Evolutionary conservation across 23 tunicate genomes (phyloP).

Genomic region (Halocynthia roretzi): DNA sequence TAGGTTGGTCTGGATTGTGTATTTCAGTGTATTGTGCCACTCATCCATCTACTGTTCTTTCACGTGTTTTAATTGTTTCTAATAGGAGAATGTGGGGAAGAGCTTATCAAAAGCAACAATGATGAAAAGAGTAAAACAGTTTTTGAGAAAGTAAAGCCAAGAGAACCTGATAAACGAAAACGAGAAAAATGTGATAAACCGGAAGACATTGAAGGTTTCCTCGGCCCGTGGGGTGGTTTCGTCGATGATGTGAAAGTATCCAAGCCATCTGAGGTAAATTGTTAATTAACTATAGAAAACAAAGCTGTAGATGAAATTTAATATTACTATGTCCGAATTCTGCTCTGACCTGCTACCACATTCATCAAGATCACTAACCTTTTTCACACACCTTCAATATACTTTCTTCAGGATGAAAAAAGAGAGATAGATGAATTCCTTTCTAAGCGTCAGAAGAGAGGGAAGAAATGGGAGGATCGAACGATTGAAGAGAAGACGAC

Average conservation of each 20-base stretch:
- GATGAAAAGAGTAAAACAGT: slow-evolving; percentile 55
- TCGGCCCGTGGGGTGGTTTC: slow-evolving; percentile 91
- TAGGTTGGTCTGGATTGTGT: slow-evolving; percentile 40
- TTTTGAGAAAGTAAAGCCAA: slow-evolving; percentile 55
- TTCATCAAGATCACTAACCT: too few relatives aligned
- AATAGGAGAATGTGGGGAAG: slow-evolving; percentile 11
- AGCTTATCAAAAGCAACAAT: slow-evolving; percentile 20
- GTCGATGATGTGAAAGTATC: slow-evolving; percentile 75
- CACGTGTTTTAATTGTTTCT: not conserved
- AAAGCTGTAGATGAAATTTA: not conserved
- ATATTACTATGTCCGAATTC: not conserved
- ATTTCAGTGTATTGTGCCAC: too few relatives aligned
- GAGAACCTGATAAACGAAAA: slow-evolving; percentile 79
- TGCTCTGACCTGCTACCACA: too few relatives aligned
- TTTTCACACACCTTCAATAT: too few relatives aligned
- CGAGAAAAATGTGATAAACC: slow-evolving; percentile 79
- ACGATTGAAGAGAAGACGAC: slow-evolving; percentile 77
- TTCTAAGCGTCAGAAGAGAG: slow-evolving; percentile 67
- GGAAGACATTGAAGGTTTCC: slow-evolving; percentile 80
- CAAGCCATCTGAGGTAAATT: slow-evolving; percentile 73
- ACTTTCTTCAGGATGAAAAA: slow-evolving; percentile 47
- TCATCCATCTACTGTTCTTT: too few relatives aligned
- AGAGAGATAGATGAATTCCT: slow-evolving; percentile 81
- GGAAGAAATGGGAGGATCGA: slow-evolving; percentile 52
- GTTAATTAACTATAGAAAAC: not conserved